Evolutionary conservation across 1,140 invertebrate genomes (phyloP), one percentile per base, ranked within the genome.

Genomic region (Manduca sexta): DNA sequence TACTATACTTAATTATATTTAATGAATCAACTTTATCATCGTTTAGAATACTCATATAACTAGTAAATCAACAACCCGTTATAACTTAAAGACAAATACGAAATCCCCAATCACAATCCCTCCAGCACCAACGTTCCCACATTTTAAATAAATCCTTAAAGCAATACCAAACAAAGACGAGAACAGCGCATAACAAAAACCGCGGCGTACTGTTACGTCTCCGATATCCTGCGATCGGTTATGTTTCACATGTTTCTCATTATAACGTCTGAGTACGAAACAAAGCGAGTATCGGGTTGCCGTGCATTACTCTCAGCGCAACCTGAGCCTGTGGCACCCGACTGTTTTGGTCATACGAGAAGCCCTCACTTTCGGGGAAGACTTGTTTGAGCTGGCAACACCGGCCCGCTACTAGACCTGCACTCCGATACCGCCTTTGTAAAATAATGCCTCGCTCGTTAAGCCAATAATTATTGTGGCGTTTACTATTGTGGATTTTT

Each of bases 181-280:
- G 50, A 54, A 54, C 44, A 18, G 52, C 42, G 37, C 33, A 37
- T 56, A 64, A 66, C 65, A 66, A 70, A 73, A 70, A 66, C 64
- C 62, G 43, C 52, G 62, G 61, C 55, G 61, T 77, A 62, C 52
- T 48, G 54, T 76, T 74, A 64, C 74, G 48, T 71, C 67, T 81
- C 74, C 56, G 46, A 62, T 81, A 64, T 49, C 73, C 63, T 58
- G 67, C 69, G 69, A 70, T 77, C 70, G 76, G 71, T 77, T 70
- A 67, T 64, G 52, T 74, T 72, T 69, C 75, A 71, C 73, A 73
- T 74, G 75, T 64, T 71, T 74, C 76, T 80, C 72, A 77, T 78
- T 80, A 80, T 72, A 71, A 52, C 77, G 74, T 80, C 69, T 80
- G 66, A 21, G 63, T 56, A 64, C 65, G 72, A 73, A 80, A 81